These are phyloP conservation scores for Trachops cirrhosus DNA, from an alignment of 2,797 vertebrate species.

Conservation along the genomic window DNA sequence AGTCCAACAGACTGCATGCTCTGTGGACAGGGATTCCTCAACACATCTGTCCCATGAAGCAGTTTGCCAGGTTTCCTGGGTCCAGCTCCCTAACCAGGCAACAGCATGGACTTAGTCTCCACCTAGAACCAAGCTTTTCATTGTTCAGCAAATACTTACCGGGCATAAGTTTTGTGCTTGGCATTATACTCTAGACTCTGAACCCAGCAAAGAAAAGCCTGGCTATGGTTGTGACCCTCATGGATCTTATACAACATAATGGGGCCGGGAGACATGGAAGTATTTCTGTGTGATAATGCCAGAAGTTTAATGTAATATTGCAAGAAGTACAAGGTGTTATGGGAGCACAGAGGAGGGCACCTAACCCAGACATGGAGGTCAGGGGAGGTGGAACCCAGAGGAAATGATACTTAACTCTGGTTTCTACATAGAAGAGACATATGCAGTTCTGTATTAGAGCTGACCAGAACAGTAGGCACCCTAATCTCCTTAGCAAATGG, in stretches of 20 bases:
- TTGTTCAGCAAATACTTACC: neutral
- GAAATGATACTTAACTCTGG: neutral
- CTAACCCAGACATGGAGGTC: neutral
- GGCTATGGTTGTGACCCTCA: neutral
- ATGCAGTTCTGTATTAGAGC: neutral
- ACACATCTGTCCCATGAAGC: neutral
- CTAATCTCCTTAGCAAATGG: neutral
- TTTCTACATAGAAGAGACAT: constrained; percentile 20
- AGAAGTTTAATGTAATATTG: neutral
- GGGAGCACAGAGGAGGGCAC: neutral
- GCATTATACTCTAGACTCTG: neutral
- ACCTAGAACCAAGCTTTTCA: neutral
- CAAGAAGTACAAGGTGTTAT: neutral
- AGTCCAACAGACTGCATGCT: neutral
- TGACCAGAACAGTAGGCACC: neutral
- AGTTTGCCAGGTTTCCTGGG: neutral
- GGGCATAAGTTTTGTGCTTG: neutral
- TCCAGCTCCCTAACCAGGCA: neutral
- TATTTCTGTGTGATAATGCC: neutral
- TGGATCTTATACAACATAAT: neutral
- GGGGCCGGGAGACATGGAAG: neutral
- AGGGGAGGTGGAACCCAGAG: neutral
- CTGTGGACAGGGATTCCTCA: neutral
- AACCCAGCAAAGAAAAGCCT: neutral
- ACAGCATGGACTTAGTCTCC: neutral